Base-by-base conservation (phyloP, 2,797 vertebrate genomes). In the Neostethus bicornis region DNA sequence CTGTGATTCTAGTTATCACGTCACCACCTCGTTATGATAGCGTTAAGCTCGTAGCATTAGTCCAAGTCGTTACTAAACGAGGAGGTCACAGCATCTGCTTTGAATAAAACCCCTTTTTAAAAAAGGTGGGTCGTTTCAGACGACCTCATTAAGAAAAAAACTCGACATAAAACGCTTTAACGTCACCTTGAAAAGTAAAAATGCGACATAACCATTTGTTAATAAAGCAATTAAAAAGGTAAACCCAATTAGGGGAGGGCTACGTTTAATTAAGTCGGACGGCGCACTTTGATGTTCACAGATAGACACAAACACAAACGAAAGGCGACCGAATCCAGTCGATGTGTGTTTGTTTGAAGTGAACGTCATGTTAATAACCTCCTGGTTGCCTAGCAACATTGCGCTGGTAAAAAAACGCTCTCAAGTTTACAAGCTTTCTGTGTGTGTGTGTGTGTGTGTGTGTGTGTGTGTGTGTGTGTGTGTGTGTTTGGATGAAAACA, bases 371-470 rank as follows among this genome's bases (percentile, higher is more conserved):
- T 79, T 80, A 79, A 84, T 84, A 73, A 73, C 76, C 66, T 74
- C 67, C 59, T 55, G 71, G 79, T 85, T 42, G 73, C 85, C 81
- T 78, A 77, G 81, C 85, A 85, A 85, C 83, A 2, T 70, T 45
- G 31, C 59, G 73, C 67, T 74, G 74, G 74, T 77, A 73, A 76
- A n/a, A n/a, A n/a, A 84, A 66, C 16, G 54, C 65, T 76, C 57
- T 52, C 68, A 76, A 67, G 68, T 84, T 84, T 83, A 80, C 75
- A 57, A 80, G 76, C 63, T 29, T 51, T 17, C 70, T 48, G 51
- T 31, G 34, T 17, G 19, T 39, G 45, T 17, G 42, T 49, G 68
- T 69, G 63, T 51, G 59, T 19, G 51, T 31, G 34, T 17, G 19
- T 39, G 45, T 17, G 42, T 49, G 68, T 69, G 63, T 51, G 59